Evolutionary conservation across 2,888 invertebrate species (phyloP), one percentile per base, ranked within the genome.

Genomic region (Acronicta psi): DNA sequence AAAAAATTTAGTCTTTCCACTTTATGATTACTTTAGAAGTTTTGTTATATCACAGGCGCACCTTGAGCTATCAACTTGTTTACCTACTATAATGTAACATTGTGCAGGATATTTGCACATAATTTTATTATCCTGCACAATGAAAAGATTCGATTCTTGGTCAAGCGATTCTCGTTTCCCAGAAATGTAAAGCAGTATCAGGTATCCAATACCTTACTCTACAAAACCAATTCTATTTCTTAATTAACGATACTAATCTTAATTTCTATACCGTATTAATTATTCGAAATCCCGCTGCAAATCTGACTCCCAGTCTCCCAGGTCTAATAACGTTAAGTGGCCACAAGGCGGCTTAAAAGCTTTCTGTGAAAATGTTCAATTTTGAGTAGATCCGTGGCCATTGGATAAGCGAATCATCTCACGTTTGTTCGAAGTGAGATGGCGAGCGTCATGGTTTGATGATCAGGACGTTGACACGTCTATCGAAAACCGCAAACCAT

Each of bases 401-500:
- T 72, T 60, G 45, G 59, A 58, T 66, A 56, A 64, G 41, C 61
- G 41, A 71, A 68, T 66, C 59, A 79, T 66, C 63, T 79, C 63
- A 69, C 69, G 73, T 75, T 67, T 69, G 66, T 36, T 53, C 77
- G 73, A 69, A 63, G 67, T 69, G 75, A 79, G 77, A 73, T 77
- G 81, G 78, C 78, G 73, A 71, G 75, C 82, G 90, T 86, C 86
- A 88, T 77, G 90, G 87, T 86, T 85, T 82, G 88, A 69, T 83
- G 67, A 76, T 57, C 80, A 79, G 90, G 89, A 79, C 92, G 89
- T 91, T 91, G 92, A 93, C 92, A 88, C 83, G 81, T 81, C 85
- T 80, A 82, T 83, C 86, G 75, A 85, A 90, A 91, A 91, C 92
- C 90, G 82, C 91, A 90, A 84, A 73, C 86, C 81, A 87, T 90